A percentile compares a stretch with the other conserved stretches of the same genome.
These are phyloP conservation scores for Coregonus suidteri DNA, from an alignment of 2,797 vertebrate species.

Conservation along the genomic window DNA sequence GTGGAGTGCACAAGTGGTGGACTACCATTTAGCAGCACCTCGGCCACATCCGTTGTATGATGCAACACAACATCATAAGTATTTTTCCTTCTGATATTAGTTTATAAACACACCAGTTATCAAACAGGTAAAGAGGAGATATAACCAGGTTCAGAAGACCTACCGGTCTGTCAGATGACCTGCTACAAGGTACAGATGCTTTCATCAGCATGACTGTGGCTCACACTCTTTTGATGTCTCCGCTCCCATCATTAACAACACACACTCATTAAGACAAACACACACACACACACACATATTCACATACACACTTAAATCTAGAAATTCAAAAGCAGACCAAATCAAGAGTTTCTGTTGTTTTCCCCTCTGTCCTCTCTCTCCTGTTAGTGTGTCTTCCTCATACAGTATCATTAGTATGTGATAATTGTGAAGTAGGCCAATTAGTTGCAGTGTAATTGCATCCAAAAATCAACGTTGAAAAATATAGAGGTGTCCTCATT, in stretches of 20 bases:
- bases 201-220: conserved; percentile 17
- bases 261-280: conserved; percentile 16
- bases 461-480: background rate
- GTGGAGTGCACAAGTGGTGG: background rate
- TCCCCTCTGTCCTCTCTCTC: conserved; percentile 15
- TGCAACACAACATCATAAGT: background rate
- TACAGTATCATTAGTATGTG: conserved; percentile 28
- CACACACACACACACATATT: background rate
- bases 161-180: background rate
- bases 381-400: conserved; percentile 29
- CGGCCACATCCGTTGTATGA: background rate
- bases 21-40: background rate
- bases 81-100: background rate
- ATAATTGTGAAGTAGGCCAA: conserved; percentile 32
- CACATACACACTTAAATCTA: conserved; percentile 45
- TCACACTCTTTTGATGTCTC: conserved; percentile 17
- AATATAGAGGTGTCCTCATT: conserved; percentile 9
- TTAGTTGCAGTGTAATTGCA: conserved; percentile 1
- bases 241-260: conserved; percentile 13
- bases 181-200: background rate
- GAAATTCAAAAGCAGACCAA: background rate
- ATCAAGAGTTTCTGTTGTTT: background rate
- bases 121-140: background rate
- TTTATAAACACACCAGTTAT: background rate
- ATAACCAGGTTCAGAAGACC: background rate